phyloP scores from a whole-genome alignment of 2,113 vertebrate genomes.

The Pelvicachromis taeniatus region DNA sequence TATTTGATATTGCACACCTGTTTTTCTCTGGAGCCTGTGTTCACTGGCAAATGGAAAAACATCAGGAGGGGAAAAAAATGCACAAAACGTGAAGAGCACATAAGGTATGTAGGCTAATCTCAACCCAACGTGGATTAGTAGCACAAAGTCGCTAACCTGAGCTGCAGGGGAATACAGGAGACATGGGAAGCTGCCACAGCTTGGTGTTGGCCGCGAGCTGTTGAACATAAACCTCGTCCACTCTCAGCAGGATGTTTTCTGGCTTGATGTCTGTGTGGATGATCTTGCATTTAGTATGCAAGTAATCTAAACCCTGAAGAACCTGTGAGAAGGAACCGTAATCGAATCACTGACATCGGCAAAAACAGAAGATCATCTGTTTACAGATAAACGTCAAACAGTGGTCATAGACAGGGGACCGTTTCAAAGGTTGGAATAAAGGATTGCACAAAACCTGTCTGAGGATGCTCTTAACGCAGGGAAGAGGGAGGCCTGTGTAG shows the following conservation, averaged over 20 bases:
- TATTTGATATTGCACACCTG: slow-evolving; percentile 35
- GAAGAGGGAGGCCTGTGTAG: slow-evolving; percentile 91
- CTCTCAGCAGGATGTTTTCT: slow-evolving; percentile 91
- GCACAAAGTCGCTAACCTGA: slow-evolving; percentile 68
- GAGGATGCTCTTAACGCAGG: slow-evolving; percentile 92
- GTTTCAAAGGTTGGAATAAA: neutral
- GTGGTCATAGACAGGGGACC: neutral
- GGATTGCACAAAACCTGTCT: slow-evolving; percentile 77
- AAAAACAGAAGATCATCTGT: neutral
- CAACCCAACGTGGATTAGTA: neutral
- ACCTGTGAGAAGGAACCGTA: slow-evolving; percentile 70
- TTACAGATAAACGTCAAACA: neutral
- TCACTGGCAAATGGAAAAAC: slow-evolving; percentile 37
- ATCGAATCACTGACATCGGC: neutral
- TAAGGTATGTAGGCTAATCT: neutral
- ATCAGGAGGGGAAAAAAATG: neutral
- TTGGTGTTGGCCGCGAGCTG: slow-evolving; percentile 86
- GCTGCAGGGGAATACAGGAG: slow-evolving; percentile 78
- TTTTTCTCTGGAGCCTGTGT: slow-evolving; percentile 38
- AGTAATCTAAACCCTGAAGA: slow-evolving; percentile 93
- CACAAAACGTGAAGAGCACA: neutral
- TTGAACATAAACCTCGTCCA: slow-evolving; percentile 85
- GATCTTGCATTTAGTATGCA: slow-evolving; percentile 96
- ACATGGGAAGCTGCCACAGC: slow-evolving; percentile 86
- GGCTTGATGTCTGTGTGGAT: slow-evolving; percentile 97